Evolutionary conservation across 37 sponge, comb jelly and placozoan genomes (phyloP), one percentile per base, ranked within the genome.

Genomic region (Bolinopsis microptera): DNA sequence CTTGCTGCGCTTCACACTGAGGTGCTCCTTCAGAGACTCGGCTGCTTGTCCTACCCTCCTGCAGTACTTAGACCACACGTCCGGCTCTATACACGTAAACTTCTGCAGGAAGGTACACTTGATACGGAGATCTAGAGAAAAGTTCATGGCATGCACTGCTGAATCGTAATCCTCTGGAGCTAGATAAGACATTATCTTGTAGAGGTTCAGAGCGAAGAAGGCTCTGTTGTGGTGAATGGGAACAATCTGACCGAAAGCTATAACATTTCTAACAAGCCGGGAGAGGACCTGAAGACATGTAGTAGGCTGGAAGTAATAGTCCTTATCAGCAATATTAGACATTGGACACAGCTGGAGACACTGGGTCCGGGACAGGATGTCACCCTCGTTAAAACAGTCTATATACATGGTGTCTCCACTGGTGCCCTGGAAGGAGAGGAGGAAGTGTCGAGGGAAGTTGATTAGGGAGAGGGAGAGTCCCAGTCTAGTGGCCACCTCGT

Each of bases 341-440:
- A 86, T 86, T 24, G 90, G 90, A 27, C 90, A 86, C 90, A 86
- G 61, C 30, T 40, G 27, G 41, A 93, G 74, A 31, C 93, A 93
- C 74, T 69, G 93, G 0, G 70, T 8, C 39, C 74, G 74, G 38
- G 93, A 30, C 69, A 69, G 9, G 33, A 93, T 74, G 23, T 38
- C 36, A n/a, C 93, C 93, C 23, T 27, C 40, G 80, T 83, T 38
- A 83, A 74, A 93, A 40, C 38, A 48, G 61, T 93, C 93, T n/a
- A 93, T 26, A 27, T 93, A 93, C 76, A 93, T 72, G 93, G 90
- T 86, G 13, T 0, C 61, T 26, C 90, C 90, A 22, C 3, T n/a
- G 31, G 25, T 41, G 41, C 30, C 26, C 26, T 3, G 2, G 61
- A 86, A 86, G 0, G 61, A 39, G 40, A 86, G 61, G n/a, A 86